Evolutionary conservation across 1,140 invertebrate genomes (phyloP), one percentile per base, ranked within the genome.

Genomic region (Colletes gigas): DNA sequence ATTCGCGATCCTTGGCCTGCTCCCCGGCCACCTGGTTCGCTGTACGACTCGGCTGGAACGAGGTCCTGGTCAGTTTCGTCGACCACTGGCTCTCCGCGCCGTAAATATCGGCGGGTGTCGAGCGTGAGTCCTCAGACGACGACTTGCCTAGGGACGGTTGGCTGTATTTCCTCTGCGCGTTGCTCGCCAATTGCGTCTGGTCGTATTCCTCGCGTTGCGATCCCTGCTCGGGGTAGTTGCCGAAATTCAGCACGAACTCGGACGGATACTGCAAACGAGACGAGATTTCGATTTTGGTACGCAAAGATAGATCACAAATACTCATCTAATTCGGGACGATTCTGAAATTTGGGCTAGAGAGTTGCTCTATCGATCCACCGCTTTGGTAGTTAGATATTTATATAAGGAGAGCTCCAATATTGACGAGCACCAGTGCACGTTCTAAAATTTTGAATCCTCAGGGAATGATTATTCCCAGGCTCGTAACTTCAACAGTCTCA

Each of bases 81-180:
- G 96, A 96, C 96, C 95, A 96, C 60, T 95, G 94, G 8, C 95
- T 95, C 65, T 95, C 94, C 0, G 92, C 89, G 1, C 92, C 92
- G 66, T 93, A 92, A 75, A 93, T 93, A 72, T 93, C 93, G 19
- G 84, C 82, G 68, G 59, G 66, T 9, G 66, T 76, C 17, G 68
- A 19, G 4, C 10, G 68, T 14, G 8, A 9, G 9, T 44, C 74
- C 1, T 68, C 78, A 0, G n/a, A 10, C 7, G 15, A n/a, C 12
- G 74, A 3, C 57, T n/a, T 69, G 9, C 69, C 21, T 52, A 19
- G 39, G 81, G 73, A 9, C 4, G 75, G 47, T 0, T 78, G 82
- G 17, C 73, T 86, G 84, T 81, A 83, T 52, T 89, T 91, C n/a
- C 80, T 78, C 8, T 85, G 50, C 14, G 69, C 3, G n/a, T 67